Percentiles rank a stretch among this genome's conserved stretches.
Conservation (phyloP, 2,888 invertebrate genomes). For the Papilio elwesi region DNA sequence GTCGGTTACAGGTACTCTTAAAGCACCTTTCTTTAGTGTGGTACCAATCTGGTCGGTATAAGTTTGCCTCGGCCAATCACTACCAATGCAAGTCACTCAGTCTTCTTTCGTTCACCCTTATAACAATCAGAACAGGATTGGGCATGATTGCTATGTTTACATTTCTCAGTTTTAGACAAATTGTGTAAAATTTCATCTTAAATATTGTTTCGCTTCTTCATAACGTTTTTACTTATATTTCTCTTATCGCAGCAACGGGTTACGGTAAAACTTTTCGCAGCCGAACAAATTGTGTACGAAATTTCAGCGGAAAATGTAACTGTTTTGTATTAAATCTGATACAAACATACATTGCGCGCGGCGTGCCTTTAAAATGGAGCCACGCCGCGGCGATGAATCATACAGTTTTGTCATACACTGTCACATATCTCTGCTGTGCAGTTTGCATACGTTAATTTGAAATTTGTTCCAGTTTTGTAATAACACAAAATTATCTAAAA, state of each 20-base stretch:
- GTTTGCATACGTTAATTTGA: slow-evolving; percentile 23
- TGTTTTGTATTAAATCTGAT: slow-evolving; percentile 22
- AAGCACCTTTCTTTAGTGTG: no score
- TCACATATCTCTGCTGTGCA: slow-evolving; percentile 23
- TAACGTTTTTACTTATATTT: neutral
- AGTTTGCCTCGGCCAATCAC: no score
- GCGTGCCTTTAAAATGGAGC: slow-evolving; percentile 22
- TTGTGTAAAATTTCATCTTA: no score
- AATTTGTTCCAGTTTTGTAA: slow-evolving; percentile 17
- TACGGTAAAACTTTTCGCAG: neutral
- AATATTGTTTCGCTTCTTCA: neutral
- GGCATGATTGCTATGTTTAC: no score
- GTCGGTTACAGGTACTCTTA: no score
- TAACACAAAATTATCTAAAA: slow-evolving; percentile 15
- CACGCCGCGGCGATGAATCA: slow-evolving; percentile 16
- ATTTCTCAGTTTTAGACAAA: no score
- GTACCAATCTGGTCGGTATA: no score
- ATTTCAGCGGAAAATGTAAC: slow-evolving; percentile 15
- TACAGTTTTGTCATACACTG: slow-evolving; percentile 19
- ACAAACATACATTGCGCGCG: slow-evolving; percentile 21
- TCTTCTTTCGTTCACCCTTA: no score
- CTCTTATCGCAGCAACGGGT: neutral
- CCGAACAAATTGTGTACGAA: slow-evolving; percentile 18
- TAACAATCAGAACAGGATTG: no score
- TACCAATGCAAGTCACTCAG: no score